Percentiles rank a stretch among this genome's conserved stretches.
Evolutionary conservation across 2,888 invertebrate species (phyloP).

Genomic region (Helleia helle): DNA sequence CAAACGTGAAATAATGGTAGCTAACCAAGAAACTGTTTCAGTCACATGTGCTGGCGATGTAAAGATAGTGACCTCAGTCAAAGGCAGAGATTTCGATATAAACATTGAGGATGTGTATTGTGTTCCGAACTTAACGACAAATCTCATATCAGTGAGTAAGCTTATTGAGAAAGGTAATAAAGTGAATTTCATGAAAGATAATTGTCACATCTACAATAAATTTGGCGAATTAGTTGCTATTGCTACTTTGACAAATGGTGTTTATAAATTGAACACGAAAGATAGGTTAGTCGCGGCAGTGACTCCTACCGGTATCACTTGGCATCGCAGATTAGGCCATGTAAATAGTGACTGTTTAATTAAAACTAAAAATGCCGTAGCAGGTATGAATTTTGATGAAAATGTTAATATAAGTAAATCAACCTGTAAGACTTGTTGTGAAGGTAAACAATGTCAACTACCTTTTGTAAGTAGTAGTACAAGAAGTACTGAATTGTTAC

Average conservation of each 20-base stretch:
- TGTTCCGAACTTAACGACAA: too few relatives aligned
- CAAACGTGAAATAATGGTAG: too few relatives aligned
- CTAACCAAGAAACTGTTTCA: too few relatives aligned
- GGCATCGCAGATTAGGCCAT: conserved; percentile 19
- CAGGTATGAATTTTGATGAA: conserved; percentile 9
- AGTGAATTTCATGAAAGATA: not conserved
- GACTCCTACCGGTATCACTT: conserved; percentile 15
- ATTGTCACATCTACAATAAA: not conserved
- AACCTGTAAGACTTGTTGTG: conserved; percentile 16
- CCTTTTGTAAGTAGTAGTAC: conserved; percentile 24
- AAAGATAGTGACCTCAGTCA: too few relatives aligned
- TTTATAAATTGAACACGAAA: conserved; percentile 16
- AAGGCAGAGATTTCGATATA: too few relatives aligned
- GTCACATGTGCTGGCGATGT: too few relatives aligned
- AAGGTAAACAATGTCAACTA: conserved; percentile 26
- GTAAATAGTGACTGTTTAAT: conserved; percentile 16
- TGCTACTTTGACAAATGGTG: conserved; percentile 16
- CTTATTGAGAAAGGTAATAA: not conserved
- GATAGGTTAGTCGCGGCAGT: conserved; percentile 13
- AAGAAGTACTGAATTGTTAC: too few relatives aligned
- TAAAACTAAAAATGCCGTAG: conserved; percentile 14
- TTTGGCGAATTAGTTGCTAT: conserved; percentile 10
- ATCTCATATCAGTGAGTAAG: too few relatives aligned
- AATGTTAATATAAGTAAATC: conserved; percentile 3
- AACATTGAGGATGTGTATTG: too few relatives aligned